Evolutionary conservation across 2,797 vertebrate species (phyloP).

Genomic region (Hemibagrus guttatus): DNA sequence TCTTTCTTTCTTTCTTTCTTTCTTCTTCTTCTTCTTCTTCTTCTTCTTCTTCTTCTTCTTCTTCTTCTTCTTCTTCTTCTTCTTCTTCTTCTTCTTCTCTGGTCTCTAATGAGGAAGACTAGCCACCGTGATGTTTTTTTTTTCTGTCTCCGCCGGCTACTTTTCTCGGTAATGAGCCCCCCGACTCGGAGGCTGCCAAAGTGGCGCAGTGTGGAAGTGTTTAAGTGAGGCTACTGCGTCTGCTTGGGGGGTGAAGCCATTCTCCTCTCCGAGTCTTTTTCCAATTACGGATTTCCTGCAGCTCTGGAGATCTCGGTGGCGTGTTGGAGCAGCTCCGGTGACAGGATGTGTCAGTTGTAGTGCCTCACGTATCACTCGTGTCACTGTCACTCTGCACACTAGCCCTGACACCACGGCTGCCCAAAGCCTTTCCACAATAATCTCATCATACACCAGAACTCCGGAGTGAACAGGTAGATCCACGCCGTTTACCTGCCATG

Average conservation of each 20-base stretch:
- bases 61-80: slow-evolving; percentile 14
- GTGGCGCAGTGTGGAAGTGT: slow-evolving; percentile 49
- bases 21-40: slow-evolving; percentile 6
- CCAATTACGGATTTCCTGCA: slow-evolving; percentile 73
- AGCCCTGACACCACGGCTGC: slow-evolving; percentile 49
- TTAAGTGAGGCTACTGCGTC: slow-evolving; percentile 54
- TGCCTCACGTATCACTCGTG: slow-evolving; percentile 72
- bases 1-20: neutral
- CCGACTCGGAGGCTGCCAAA: slow-evolving; percentile 49
- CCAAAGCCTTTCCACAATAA: slow-evolving; percentile 55
- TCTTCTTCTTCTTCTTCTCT: slow-evolving; percentile 33
- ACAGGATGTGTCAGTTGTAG: slow-evolving; percentile 77
- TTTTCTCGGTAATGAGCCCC: slow-evolving; percentile 57
- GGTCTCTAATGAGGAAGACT: slow-evolving; percentile 48
- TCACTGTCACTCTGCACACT: slow-evolving; percentile 70
- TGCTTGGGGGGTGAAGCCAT: slow-evolving; percentile 47
- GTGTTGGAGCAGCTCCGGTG: slow-evolving; percentile 59
- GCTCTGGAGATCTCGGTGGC: slow-evolving; percentile 55
- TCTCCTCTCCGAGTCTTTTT: slow-evolving; percentile 60
- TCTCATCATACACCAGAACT: slow-evolving; percentile 55
- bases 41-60: neutral
- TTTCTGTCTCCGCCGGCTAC: slow-evolving; percentile 45
- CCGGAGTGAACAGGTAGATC: slow-evolving; percentile 43
- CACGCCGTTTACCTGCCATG: neutral
- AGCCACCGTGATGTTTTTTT: slow-evolving; percentile 31